Evolutionary conservation across 2,113 vertebrate species (phyloP), one percentile per base, ranked within the genome.

Genomic region (Platysteira castanea): DNA sequence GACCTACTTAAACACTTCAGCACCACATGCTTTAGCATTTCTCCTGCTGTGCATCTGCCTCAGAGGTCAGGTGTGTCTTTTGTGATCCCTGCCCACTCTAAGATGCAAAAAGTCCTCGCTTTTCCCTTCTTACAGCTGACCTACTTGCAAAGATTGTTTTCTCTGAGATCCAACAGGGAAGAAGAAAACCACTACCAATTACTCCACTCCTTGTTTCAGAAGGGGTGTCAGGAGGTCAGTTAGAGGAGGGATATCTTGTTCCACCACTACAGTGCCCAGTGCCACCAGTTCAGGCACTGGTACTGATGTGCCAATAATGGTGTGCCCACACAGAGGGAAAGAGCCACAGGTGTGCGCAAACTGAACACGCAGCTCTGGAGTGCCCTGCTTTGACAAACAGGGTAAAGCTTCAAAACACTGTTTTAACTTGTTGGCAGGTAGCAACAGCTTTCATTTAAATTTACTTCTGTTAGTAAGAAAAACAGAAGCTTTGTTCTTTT

Each of bases 101-200:
- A 47, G 18, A 64, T 10, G 42, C 64, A 74, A 30, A 39, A 10
- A 30, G 63, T 41, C 35, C 75, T 83, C n/a, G 3, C 50, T 27
- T 27, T 63, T 35, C 50, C 24, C 23, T 63, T 56, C 63, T 80
- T 53, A 64, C 1, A 2, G 49, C 14, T 84, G 84, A 93, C 75
- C 82, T 83, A 30, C 56, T 90, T 83, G 50, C 75, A 67, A 77
- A 71, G 69, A 74, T n/a, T 61, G 49, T 57, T 70, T 79, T 13
- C 23, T 44, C 81, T 19, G 27, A 83, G 46, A 61, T 15, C 65
- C 28, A 82, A 42, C 28, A 52, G 44, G 26, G 33, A 13, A 61
- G 89, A 79, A 13, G n/a, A 57, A 91, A 79, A 13, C 22, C 41
- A 64, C 91, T 35, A 31, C 22, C 44, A 61, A 3, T 31, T 41